Evolutionary conservation across 2,113 vertebrate genomes (phyloP).

Genomic region (Barnardius zonarius): DNA sequence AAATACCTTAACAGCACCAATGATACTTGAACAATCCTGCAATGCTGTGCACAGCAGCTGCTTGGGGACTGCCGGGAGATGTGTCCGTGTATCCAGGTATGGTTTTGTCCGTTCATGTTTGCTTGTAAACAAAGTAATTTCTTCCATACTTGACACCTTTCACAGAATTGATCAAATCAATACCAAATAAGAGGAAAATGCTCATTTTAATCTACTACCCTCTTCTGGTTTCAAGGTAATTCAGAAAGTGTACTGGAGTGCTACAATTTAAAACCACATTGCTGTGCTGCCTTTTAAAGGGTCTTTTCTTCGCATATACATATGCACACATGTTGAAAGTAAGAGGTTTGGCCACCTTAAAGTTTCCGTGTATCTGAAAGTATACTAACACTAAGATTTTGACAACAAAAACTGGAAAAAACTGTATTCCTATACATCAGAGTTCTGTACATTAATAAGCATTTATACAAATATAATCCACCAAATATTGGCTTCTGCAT

Average conservation of each 20-base stretch:
- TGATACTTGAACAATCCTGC: conserved; percentile 54
- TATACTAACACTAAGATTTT: not conserved
- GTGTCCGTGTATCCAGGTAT: conserved; percentile 14
- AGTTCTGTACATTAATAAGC: conserved; percentile 61
- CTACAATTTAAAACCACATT: not conserved
- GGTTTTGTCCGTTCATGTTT: not conserved
- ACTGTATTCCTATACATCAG: conserved; percentile 30
- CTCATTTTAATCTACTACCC: conserved; percentile 13
- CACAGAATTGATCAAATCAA: conserved; percentile 8
- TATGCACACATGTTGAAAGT: not conserved
- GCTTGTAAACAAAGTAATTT: conserved; percentile 24
- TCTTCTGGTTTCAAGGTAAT: not conserved
- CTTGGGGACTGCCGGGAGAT: not conserved
- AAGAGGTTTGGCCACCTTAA: conserved; percentile 39
- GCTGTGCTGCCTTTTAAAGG: not conserved
- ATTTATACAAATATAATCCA: conserved; percentile 69
- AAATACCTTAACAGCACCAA: conserved; percentile 76
- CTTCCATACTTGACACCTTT: conserved; percentile 7
- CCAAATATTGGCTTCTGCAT: conserved; percentile 70
- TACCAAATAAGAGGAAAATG: conserved; percentile 8
- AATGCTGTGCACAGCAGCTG: not conserved
- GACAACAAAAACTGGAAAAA: conserved; percentile 8
- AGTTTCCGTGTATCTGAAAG: not conserved
- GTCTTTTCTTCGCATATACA: not conserved
- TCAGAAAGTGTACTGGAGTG: not conserved